Percentiles rank a stretch among this genome's conserved stretches.
phyloP scores from a whole-genome alignment of 1,140 invertebrate species.

The Chironomus tepperi region DNA sequence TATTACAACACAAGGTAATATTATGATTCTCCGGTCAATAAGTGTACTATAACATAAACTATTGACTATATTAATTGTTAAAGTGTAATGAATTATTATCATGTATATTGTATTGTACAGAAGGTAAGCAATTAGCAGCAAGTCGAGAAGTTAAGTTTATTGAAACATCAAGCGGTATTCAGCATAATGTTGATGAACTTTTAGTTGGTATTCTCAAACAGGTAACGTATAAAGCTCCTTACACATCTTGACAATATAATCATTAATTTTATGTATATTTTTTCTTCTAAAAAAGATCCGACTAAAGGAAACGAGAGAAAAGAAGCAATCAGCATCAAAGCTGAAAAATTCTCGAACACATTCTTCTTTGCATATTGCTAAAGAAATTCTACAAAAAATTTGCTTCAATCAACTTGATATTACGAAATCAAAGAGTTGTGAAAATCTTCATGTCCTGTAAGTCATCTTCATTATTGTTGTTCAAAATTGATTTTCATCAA shows the following conservation, averaged over 20 bases:
- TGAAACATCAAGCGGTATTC: conserved; percentile 82
- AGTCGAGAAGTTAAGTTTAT: conserved; percentile 87
- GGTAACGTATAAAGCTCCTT: conserved; percentile 31
- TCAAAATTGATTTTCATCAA: not conserved
- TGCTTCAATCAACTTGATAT: conserved; percentile 64
- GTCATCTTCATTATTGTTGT: not conserved
- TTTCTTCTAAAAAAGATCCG: conserved; percentile 49
- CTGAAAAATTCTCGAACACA: conserved; percentile 55
- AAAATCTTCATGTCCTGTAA: conserved; percentile 83
- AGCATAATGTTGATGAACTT: conserved; percentile 86
- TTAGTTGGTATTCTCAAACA: conserved; percentile 80
- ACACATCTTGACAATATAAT: not conserved
- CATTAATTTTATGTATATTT: not conserved
- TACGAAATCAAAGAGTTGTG: conserved; percentile 81
- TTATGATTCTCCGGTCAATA: conserved; percentile 16
- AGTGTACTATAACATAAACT: no score
- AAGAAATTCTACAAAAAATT: conserved; percentile 75
- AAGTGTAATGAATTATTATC: not conserved
- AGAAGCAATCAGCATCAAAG: conserved; percentile 55
- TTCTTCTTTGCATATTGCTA: conserved; percentile 61
- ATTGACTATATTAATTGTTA: not conserved
- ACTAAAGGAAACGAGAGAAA: conserved; percentile 62
- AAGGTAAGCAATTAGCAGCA: conserved; percentile 74
- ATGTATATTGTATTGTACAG: conserved; percentile 40
- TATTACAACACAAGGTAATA: conserved; percentile 67